A percentile compares a stretch with the other conserved stretches of the same genome.
These are phyloP conservation scores for Leptopilina myrica DNA, from an alignment of 2,888 invertebrate genomes.

Conservation along the genomic window DNA sequence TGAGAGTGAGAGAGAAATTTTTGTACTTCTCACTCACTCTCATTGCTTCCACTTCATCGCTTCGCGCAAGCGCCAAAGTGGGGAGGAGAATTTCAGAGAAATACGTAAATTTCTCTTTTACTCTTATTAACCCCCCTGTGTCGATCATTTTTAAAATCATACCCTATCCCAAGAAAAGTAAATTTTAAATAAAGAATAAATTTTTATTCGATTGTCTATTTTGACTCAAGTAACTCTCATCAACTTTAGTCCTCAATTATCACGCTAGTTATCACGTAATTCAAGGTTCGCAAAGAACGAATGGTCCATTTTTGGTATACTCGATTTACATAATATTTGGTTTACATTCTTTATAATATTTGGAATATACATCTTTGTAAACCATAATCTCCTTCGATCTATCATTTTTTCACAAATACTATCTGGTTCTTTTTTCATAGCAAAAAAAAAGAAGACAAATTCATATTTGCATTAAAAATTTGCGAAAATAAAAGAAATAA, in stretches of 20 bases:
- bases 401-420: not conserved
- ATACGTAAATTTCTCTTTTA: no score
- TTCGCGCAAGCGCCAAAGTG: no score
- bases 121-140: no score
- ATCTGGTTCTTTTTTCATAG: not conserved
- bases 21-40: no score
- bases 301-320: constrained; percentile 37
- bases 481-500: no score
- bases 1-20: no score
- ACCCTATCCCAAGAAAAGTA: no score
- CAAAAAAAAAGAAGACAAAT: no score
- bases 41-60: no score
- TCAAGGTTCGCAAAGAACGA: constrained; percentile 35
- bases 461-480: no score
- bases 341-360: not conserved
- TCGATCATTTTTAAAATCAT: no score
- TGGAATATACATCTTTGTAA: constrained; percentile 4
- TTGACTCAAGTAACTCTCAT: constrained; percentile 20
- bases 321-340: constrained; percentile 21
- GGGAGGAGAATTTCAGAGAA: no score
- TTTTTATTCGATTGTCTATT: constrained; percentile 16
- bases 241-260: constrained; percentile 32
- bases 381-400: constrained; percentile 20
- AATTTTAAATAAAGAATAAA: constrained; percentile 1
- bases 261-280: constrained; percentile 25